phyloP scores from a whole-genome alignment of 2,888 invertebrate genomes.

The Drosophila leonis region DNA sequence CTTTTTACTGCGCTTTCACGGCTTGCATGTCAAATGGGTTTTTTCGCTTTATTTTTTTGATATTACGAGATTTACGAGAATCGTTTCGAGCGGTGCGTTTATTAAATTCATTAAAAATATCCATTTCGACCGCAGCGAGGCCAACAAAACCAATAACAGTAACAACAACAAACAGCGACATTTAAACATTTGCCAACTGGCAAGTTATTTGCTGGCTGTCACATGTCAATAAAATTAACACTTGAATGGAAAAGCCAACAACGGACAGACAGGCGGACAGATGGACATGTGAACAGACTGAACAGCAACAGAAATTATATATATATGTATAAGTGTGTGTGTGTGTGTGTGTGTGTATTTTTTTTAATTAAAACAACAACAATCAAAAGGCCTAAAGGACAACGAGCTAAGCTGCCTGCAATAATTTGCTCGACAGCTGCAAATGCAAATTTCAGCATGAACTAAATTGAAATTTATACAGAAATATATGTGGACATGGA shows the following conservation, averaged over 20 bases:
- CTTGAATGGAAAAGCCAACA: slow-evolving; percentile 62
- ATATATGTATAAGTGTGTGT: slow-evolving; percentile 7
- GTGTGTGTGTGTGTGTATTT: neutral
- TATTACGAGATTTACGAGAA: slow-evolving; percentile 50
- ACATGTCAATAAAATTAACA: slow-evolving; percentile 80
- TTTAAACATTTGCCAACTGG: slow-evolving; percentile 61
- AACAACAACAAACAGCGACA: slow-evolving; percentile 31
- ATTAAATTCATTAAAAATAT: slow-evolving; percentile 74
- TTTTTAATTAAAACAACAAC: slow-evolving; percentile 74
- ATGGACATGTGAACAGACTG: slow-evolving; percentile 8
- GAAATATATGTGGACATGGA: slow-evolving; percentile 28
- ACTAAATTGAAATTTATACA: slow-evolving; percentile 74
- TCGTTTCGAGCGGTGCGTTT: slow-evolving; percentile 49
- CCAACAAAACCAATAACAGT: slow-evolving; percentile 32
- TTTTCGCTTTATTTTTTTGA: slow-evolving; percentile 15
- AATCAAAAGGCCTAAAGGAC: slow-evolving; percentile 39
- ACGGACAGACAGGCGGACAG: slow-evolving; percentile 14
- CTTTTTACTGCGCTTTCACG: slow-evolving; percentile 47
- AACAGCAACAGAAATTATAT: slow-evolving; percentile 43
- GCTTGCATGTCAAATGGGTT: slow-evolving; percentile 60
- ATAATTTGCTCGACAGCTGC: slow-evolving; percentile 77
- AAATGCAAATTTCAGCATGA: slow-evolving; percentile 68
- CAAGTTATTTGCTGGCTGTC: slow-evolving; percentile 74
- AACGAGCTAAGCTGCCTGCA: slow-evolving; percentile 58
- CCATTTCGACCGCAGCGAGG: slow-evolving; percentile 61